Evolutionary conservation across 2,113 vertebrate genomes (phyloP).

Genomic region (Dryoscopus gambensis): DNA sequence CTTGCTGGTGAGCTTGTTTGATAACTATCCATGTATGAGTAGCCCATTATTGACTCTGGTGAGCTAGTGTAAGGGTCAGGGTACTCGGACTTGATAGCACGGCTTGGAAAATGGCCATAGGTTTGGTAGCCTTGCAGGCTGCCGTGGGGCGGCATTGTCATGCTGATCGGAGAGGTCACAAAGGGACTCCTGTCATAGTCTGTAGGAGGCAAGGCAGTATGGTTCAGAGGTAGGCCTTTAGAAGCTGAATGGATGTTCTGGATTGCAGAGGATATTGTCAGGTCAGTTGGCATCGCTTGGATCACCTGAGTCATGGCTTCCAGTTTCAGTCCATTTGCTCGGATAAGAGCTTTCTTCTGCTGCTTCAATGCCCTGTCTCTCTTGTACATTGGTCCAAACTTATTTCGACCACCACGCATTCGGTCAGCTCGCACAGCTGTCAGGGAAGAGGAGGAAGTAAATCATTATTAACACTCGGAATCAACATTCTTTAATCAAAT

Average conservation of each 20-base stretch:
- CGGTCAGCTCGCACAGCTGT: constrained; percentile 94
- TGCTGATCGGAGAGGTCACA: constrained; percentile 95
- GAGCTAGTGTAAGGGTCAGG: constrained; percentile 97
- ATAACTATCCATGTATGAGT: constrained; percentile 91
- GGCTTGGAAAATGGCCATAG: constrained; percentile 93
- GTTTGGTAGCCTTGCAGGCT: constrained; percentile 94
- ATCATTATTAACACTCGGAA: background rate
- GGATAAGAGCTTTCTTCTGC: constrained; percentile 97
- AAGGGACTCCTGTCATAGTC: constrained; percentile 98
- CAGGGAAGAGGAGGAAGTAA: background rate
- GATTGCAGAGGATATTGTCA: constrained; percentile 94
- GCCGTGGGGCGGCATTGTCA: constrained; percentile 96
- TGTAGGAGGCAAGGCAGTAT: constrained; percentile 91
- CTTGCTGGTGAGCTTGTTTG: constrained; percentile 89
- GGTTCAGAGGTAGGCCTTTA: constrained; percentile 96
- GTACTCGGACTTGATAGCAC: constrained; percentile 98
- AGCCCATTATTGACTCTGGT: constrained; percentile 95
- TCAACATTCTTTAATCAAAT: background rate
- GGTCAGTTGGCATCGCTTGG: constrained; percentile 93
- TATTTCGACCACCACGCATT: constrained; percentile 97
- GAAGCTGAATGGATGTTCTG: constrained; percentile 97
- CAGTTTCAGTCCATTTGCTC: constrained; percentile 96
- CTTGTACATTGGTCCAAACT: constrained; percentile 99
- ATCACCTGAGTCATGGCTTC: constrained; percentile 98
- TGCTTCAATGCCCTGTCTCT: constrained; percentile 96